phyloP scores from a whole-genome alignment of 2,888 invertebrate species.

The Melieria picta region DNA sequence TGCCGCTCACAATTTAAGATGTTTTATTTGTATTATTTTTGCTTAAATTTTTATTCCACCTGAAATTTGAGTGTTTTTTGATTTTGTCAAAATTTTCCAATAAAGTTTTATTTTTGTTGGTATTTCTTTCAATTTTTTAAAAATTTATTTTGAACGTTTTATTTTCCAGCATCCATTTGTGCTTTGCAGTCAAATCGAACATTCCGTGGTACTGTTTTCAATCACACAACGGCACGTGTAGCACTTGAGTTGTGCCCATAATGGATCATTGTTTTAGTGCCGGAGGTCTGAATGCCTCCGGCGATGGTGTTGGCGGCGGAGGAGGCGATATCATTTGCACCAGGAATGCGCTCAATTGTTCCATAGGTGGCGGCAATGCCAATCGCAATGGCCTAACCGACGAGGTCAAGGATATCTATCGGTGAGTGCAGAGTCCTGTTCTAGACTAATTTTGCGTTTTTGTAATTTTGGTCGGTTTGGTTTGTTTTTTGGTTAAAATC shows the following conservation, averaged over 20 bases:
- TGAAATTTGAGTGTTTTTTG: neutral
- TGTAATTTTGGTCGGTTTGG: too few species aligned
- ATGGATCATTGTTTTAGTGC: slow-evolving; percentile 43
- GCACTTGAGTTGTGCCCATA: neutral
- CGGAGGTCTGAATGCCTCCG: slow-evolving; percentile 59
- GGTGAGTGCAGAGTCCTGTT: slow-evolving; percentile 45
- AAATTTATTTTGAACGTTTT: neutral
- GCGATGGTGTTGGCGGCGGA: slow-evolving; percentile 54
- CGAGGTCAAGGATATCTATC: slow-evolving; percentile 59
- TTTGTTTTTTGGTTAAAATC: too few species aligned
- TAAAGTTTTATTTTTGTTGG: neutral
- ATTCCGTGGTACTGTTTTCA: neutral
- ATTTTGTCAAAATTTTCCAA: slow-evolving; percentile 1
- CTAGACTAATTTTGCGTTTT: too few species aligned
- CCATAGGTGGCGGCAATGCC: neutral
- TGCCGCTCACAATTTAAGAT: neutral
- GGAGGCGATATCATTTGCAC: slow-evolving; percentile 35
- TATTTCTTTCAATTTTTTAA: neutral
- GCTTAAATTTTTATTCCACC: neutral
- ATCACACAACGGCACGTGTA: neutral
- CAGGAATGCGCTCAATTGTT: neutral
- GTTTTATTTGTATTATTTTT: too few species aligned
- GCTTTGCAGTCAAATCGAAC: too few species aligned
- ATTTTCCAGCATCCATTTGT: neutral
- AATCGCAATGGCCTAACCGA: slow-evolving; percentile 38